phyloP scores from a whole-genome alignment of 2,113 vertebrate genomes.

The Anseranas semipalmata region DNA sequence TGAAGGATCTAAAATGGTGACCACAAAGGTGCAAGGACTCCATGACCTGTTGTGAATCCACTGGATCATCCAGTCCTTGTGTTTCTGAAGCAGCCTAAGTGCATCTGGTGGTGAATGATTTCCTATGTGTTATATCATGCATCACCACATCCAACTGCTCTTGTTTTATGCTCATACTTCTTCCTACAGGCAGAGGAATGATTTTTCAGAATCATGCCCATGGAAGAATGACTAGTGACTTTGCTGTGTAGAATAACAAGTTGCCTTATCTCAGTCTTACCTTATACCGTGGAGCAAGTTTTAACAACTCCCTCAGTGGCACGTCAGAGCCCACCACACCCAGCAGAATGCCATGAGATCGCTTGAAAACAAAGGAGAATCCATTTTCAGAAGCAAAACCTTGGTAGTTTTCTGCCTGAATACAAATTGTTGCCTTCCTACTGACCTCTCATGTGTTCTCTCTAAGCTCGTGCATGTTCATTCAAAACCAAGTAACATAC shows the following conservation, averaged over 20 bases:
- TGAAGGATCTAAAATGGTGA: not conserved
- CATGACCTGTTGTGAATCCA: not conserved
- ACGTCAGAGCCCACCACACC: constrained; percentile 95
- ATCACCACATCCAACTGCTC: not conserved
- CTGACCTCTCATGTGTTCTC: not conserved
- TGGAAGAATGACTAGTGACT: not conserved
- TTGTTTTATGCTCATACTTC: not conserved
- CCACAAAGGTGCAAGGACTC: not conserved
- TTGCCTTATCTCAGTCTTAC: constrained; percentile 64
- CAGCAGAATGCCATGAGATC: constrained; percentile 93
- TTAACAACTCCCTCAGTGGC: constrained; percentile 90
- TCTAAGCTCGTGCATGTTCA: not conserved
- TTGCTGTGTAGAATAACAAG: not conserved
- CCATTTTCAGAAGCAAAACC: not conserved
- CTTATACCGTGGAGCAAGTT: constrained; percentile 91
- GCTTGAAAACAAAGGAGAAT: constrained; percentile 71
- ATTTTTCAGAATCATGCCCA: not conserved
- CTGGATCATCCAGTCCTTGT: not conserved
- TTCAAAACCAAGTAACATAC: not conserved
- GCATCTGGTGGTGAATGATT: not conserved
- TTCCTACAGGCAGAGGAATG: not conserved
- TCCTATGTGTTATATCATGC: not conserved
- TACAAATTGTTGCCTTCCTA: not conserved
- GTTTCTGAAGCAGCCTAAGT: not conserved
- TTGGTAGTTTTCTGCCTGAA: not conserved